Base-by-base conservation (phyloP, 2,888 invertebrate genomes). In the Latheticus oryzae region DNA sequence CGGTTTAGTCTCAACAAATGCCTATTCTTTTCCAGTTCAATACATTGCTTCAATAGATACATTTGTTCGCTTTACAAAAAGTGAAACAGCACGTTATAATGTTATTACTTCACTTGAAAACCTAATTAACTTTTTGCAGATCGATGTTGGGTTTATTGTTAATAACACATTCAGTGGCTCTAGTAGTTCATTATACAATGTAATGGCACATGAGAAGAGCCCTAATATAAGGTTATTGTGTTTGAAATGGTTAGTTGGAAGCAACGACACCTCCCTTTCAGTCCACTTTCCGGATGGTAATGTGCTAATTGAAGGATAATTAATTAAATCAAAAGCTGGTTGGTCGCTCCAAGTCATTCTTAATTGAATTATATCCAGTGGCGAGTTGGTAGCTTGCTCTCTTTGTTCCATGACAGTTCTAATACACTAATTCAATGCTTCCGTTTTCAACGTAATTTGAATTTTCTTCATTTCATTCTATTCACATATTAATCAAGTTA, bases 241-340 rank as follows among this genome's bases (percentile, higher is more conserved):
- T 58, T 53, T 53, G 40, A 43, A 47, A 57, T 51, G 58, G 50
- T 54, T 50, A 38, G 45, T 57, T 62, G 30, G 54, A 28, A 40
- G 56, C 40, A 40, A 33, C 47, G 55, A 45, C 58, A 52, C 52
- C 63, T 58, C 62, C 57, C 64, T 63, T 61, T 53, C 62, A 64
- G 61, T 61, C 59, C 62, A 59, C 61, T 63, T 53, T 61, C 55
- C 60, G 67, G 70, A 71, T 68, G 66, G 65, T 72, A 72, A 73
- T 72, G 69, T 61, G 68, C 65, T 73, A 73, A 74, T 73, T 73
- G 71, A 71, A 73, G 71, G 69, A 69, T 74, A 75, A 74, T 74
- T 74, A 73, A 74, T 74, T 71, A 63, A 71, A 74, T 74, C 68
- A 72, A 72, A 68, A 65, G 63, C 63, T 60, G 62, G 70, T 64